Percentiles rank a stretch among this genome's conserved stretches.
Conservation (phyloP, 2,797 vertebrate species). For the Cirrhinus mrigala region DNA sequence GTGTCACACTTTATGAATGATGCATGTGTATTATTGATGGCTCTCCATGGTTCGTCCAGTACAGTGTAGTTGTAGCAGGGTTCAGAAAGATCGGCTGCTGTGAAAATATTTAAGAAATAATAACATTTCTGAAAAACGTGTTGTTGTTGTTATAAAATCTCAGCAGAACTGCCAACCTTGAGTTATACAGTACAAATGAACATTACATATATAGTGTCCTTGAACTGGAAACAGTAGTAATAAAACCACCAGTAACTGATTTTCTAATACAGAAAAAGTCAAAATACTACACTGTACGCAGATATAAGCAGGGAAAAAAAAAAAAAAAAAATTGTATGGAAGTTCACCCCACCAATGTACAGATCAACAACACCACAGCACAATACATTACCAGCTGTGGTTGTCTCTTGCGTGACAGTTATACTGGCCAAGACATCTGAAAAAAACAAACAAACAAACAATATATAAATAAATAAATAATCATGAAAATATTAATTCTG, state of each 20-base stretch:
- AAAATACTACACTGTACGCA: background rate
- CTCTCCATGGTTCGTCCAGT: background rate
- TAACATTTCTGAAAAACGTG: background rate
- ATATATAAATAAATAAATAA: no score
- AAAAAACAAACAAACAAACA: background rate
- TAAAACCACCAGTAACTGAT: background rate
- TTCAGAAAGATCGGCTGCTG: background rate
- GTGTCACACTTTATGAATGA: background rate
- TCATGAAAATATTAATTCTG: no score
- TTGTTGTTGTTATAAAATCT: no score
- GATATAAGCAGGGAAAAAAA: background rate
- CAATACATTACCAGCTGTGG: background rate
- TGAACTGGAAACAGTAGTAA: no score
- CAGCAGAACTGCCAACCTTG: no score
- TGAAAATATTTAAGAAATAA: background rate
- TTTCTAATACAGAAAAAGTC: background rate
- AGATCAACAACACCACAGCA: background rate
- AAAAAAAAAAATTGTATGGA: background rate
- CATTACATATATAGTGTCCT: no score
- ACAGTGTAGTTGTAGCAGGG: constrained; percentile 1
- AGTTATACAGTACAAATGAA: no score
- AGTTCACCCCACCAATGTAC: background rate
- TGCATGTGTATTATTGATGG: background rate
- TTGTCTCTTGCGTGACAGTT: background rate
- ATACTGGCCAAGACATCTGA: background rate